Conservation (phyloP, 1,140 invertebrate genomes). For the Drosophila busckii region DNA sequence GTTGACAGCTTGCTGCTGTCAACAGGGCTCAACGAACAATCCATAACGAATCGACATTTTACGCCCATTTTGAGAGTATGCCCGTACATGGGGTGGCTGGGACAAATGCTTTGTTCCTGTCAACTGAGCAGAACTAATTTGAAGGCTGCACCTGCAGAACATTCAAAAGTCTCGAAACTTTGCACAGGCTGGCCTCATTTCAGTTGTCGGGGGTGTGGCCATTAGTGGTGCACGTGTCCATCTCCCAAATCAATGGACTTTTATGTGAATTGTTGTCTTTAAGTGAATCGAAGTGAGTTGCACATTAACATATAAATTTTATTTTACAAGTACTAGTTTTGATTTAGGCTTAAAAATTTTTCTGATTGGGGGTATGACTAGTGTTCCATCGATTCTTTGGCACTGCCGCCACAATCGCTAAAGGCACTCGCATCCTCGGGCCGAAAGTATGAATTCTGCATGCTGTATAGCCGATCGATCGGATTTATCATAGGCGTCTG, state of each 20-base stretch:
- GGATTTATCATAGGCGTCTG: slow-evolving; percentile 80
- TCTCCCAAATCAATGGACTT: slow-evolving; percentile 13
- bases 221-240: slow-evolving; percentile 35
- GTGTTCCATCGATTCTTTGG: slow-evolving; percentile 64
- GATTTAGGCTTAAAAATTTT: slow-evolving; percentile 68
- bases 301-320: slow-evolving; percentile 68
- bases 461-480: slow-evolving; percentile 83
- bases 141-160: slow-evolving; percentile 70
- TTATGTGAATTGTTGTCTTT: slow-evolving; percentile 1
- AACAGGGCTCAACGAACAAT: slow-evolving; percentile 64
- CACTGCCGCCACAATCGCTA: slow-evolving; percentile 53
- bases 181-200: slow-evolving; percentile 29
- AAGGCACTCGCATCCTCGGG: slow-evolving; percentile 80
- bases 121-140: slow-evolving; percentile 74
- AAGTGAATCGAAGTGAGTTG: slow-evolving; percentile 39
- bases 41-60: slow-evolving; percentile 76
- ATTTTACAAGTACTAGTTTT: slow-evolving; percentile 78
- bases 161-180: slow-evolving; percentile 34
- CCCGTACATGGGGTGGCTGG: slow-evolving; percentile 19
- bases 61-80: slow-evolving; percentile 54
- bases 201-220: slow-evolving; percentile 5
- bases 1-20: slow-evolving; percentile 44
- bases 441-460: slow-evolving; percentile 84
- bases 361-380: slow-evolving; percentile 17
- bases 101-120: slow-evolving; percentile 60